Evolutionary conservation across 2,888 invertebrate species (phyloP).

Genomic region (Calliopum simillimum): DNA sequence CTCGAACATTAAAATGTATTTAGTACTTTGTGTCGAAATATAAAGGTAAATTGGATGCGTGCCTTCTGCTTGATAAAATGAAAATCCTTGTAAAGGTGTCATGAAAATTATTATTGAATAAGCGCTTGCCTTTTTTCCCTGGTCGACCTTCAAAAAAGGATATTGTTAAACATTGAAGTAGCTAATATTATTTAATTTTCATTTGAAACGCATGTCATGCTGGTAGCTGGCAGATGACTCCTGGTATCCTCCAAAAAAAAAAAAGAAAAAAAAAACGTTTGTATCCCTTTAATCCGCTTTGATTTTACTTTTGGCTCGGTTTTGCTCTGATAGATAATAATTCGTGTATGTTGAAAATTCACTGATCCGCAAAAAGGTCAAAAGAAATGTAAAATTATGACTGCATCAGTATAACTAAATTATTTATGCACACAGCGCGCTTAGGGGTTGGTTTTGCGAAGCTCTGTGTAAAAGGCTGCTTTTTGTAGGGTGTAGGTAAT

Average conservation of each 20-base stretch:
- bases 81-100: neutral
- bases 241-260: no score
- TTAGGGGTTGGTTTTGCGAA: constrained; percentile 26
- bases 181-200: constrained; percentile 12
- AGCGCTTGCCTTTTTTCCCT: neutral
- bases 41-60: constrained; percentile 4
- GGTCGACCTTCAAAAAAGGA: no score
- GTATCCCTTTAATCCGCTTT: constrained; percentile 13
- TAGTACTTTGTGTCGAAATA: neutral
- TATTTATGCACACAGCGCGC: constrained; percentile 34
- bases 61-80: constrained; percentile 23
- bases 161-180: no score
- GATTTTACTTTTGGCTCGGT: neutral
- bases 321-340: neutral
- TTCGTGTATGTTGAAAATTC: constrained; percentile 21
- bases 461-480: constrained; percentile 13
- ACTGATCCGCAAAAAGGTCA: constrained; percentile 42
- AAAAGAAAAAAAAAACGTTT: no score
- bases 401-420: constrained; percentile 21
- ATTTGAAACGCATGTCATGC: neutral
- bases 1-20: neutral
- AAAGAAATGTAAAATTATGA: constrained; percentile 33
- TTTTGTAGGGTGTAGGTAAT: neutral
- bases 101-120: constrained; percentile 21
- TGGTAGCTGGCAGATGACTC: neutral